Evolutionary conservation across 2,888 invertebrate species (phyloP).

Genomic region (Harmothoe impar): DNA sequence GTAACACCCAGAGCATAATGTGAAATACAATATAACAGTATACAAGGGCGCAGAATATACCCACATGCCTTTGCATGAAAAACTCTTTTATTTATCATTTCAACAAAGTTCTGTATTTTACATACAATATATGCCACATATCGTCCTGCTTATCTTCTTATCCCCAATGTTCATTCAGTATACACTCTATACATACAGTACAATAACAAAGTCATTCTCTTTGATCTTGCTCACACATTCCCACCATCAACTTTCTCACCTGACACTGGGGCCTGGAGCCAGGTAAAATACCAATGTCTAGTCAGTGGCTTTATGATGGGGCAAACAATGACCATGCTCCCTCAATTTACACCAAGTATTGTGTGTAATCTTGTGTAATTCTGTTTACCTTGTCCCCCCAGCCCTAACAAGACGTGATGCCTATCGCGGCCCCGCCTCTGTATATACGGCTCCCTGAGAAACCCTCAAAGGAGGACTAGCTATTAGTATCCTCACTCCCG

Average conservation of each 20-base stretch:
- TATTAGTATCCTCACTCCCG: constrained; percentile 33
- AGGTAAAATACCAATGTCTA: constrained; percentile 17
- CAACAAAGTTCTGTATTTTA: too few species aligned
- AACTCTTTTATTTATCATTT: too few species aligned
- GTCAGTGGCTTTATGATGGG: constrained; percentile 49
- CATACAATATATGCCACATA: too few species aligned
- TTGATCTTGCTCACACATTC: not conserved
- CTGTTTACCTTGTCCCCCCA: constrained; percentile 52
- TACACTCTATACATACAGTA: too few species aligned
- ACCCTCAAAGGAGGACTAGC: constrained; percentile 30
- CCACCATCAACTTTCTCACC: not conserved
- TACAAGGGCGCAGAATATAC: too few species aligned
- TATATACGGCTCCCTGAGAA: not conserved
- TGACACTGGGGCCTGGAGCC: not conserved
- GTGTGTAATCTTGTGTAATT: constrained; percentile 60
- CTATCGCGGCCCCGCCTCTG: not conserved
- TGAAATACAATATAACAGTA: too few species aligned
- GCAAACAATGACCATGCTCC: constrained; percentile 22
- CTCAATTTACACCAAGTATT: constrained; percentile 12
- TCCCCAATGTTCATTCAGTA: too few species aligned
- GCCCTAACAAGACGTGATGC: constrained; percentile 8
- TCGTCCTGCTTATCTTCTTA: too few species aligned
- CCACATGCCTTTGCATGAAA: too few species aligned
- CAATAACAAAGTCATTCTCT: not conserved
- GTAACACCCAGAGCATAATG: too few species aligned